Base-by-base conservation (phyloP, 2,113 vertebrate genomes). In the Scolopax mira region DNA sequence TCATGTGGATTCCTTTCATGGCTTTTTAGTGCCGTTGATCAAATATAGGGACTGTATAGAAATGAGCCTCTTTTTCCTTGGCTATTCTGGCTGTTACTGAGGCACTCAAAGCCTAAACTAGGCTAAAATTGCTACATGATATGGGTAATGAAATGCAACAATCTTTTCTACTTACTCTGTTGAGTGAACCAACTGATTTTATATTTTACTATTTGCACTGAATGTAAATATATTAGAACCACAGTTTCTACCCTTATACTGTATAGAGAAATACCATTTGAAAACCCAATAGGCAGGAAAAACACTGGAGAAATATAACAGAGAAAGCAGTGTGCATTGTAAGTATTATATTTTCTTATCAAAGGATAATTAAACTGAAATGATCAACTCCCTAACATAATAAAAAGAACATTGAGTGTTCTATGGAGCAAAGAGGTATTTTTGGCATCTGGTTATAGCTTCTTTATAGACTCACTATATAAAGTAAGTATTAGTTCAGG, bases 291-390 rank as follows among this genome's bases (percentile, higher is more conserved):
- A 46, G 51, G 37, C 64, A 87, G 35, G 48, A 83, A 95, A 96
- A 91, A 41, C 54, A 94, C 14, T 48, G 42, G 44, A 88, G n/a
- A 85, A 94, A 91, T 86, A 46, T n/a, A 83, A 73, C 46, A 90
- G 44, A 30, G 39, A 65, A 93, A 78, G n/a, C 58, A 93, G 31
- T 84, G 92, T 94, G 52, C 24, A 74, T 12, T 49, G 21, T 83
- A 95, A 90, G 57, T 79, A 79, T 44, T 95, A 77, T 69, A 82
- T 7, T 65, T 62, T 17, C 21, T 92, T 91, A 67, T 24, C 52
- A 89, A 93, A 94, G n/a, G 44, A 87, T 72, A 97, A 95, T 96
- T 94, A 97, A 93, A 73, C 23, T 51, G 78, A 74, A 79, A 60
- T 77, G 66, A 95, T 93, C 60, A 52, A 70, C 70, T 94, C 79